Base-by-base conservation (phyloP, 2,888 invertebrate genomes). In the Drosophila flavopinicola region DNA sequence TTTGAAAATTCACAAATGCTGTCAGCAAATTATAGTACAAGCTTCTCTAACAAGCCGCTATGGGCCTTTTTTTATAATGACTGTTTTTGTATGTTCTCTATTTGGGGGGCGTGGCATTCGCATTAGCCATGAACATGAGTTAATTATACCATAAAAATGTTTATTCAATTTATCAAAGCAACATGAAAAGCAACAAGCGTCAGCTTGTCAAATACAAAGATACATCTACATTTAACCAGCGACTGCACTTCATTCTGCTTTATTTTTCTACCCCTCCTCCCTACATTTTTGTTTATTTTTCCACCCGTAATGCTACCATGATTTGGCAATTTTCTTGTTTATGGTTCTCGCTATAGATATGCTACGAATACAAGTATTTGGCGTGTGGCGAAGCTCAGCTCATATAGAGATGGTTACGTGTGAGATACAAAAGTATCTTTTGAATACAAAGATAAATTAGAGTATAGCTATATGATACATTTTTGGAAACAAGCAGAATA, bases 101-200 rank as follows among this genome's bases (percentile, higher is more conserved):
- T n/a, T 6, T 49, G 25, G 58, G 35, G 63, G 79, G 84, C 72
- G 48, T 66, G 61, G 45, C 58, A 54, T 39, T 60, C 71, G 47
- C 66, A 83, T 79, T 84, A 70, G 67, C 70, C 68, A 66, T 37
- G 54, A 84, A 82, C 80, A 86, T 52, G 69, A 66, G 64, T 52
- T 80, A 85, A 87, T 85, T 87, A 68, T 65, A 57, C 63, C 70
- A 64, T 66, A 67, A 82, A 66, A 32, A 32, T 60, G 32, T 64
- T 57, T 66, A 67, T 84, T 84, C 66, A 86, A 84, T 79, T 84
- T 79, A 79, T 84, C 66, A 73, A 67, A 68, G 53, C 57, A 58
- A 68, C 85, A 76, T 61, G 84, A 65, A 66, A 59, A 65, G 53
- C 48, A 67, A 74, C 65, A 58, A 73, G 57, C 66, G 73, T 60